These are phyloP conservation scores for Drosophila virilis DNA, from an alignment of 1,140 invertebrate species.

Conservation along the genomic window DNA sequence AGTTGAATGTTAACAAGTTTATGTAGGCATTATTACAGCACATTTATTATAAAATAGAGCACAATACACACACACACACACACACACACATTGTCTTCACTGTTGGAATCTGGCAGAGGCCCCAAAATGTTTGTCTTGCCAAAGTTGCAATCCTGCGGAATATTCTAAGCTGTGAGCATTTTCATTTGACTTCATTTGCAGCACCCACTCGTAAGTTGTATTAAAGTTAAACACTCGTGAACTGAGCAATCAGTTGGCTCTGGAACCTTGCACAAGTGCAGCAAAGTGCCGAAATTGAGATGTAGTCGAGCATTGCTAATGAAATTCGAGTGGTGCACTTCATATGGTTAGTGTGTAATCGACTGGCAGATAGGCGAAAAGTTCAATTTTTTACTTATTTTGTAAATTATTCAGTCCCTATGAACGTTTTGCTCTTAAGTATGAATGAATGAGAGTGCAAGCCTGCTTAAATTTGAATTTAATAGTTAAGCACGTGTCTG, in stretches of 20 bases:
- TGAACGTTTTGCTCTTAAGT: not conserved
- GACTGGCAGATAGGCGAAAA: not conserved
- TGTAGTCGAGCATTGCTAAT: slow-evolving; percentile 36
- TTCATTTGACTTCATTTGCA: slow-evolving; percentile 53
- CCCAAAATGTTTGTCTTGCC: slow-evolving; percentile 55
- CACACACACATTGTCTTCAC: slow-evolving; percentile 39
- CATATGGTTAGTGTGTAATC: slow-evolving; percentile 15
- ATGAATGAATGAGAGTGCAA: not conserved
- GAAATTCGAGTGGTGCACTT: slow-evolving; percentile 23
- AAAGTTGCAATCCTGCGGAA: slow-evolving; percentile 59
- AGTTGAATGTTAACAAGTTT: slow-evolving; percentile 27
- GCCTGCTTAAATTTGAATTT: not conserved
- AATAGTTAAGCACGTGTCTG: not conserved
- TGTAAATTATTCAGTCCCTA: not conserved
- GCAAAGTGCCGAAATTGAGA: slow-evolving; percentile 24
- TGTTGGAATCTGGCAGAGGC: slow-evolving; percentile 46
- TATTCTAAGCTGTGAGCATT: slow-evolving; percentile 60
- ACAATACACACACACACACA: slow-evolving; percentile 8
- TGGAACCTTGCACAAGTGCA: slow-evolving; percentile 19
- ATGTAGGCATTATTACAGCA: slow-evolving; percentile 61
- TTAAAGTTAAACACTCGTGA: slow-evolving; percentile 45
- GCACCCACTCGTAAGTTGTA: slow-evolving; percentile 17
- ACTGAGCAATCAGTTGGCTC: slow-evolving; percentile 51
- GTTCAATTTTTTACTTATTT: not conserved
- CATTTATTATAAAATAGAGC: slow-evolving; percentile 57